Percentiles rank a stretch among this genome's conserved stretches.
Evolutionary conservation across 2,797 vertebrate genomes (phyloP).

Genomic region (Poeciliopsis turneri): DNA sequence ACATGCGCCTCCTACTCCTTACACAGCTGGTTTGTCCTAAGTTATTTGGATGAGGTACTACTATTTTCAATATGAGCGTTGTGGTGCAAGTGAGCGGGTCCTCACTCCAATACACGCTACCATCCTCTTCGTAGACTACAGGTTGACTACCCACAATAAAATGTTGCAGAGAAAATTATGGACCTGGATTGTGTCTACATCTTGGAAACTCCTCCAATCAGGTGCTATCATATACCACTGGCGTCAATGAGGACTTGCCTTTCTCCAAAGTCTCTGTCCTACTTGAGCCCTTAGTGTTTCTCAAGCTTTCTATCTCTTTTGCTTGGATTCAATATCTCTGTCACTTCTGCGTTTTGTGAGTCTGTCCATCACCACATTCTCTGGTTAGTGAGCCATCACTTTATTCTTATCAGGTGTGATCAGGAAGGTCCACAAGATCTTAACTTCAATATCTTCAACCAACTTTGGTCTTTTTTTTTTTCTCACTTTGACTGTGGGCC

Average conservation of each 20-base stretch:
- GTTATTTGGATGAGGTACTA: constrained; percentile 1
- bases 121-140: not conserved
- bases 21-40: not conserved
- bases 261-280: not conserved
- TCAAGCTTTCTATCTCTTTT: not conserved
- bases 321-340: not conserved
- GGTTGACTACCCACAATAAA: not conserved
- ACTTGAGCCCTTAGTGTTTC: not conserved
- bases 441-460: not conserved
- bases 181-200: not conserved
- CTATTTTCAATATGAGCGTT: not conserved
- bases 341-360: not conserved
- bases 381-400: not conserved
- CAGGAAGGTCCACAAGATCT: not conserved
- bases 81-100: not conserved
- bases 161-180: not conserved
- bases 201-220: not conserved
- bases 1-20: not conserved
- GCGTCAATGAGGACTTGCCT: not conserved
- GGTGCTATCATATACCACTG: not conserved
- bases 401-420: not conserved
- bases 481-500: not conserved
- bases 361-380: not conserved
- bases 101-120: not conserved
- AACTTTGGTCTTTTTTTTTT: not conserved